A percentile compares a stretch with the other conserved stretches of the same genome.
Conservation (phyloP, 1,140 invertebrate genomes). For the Marisa cornuarietis region DNA sequence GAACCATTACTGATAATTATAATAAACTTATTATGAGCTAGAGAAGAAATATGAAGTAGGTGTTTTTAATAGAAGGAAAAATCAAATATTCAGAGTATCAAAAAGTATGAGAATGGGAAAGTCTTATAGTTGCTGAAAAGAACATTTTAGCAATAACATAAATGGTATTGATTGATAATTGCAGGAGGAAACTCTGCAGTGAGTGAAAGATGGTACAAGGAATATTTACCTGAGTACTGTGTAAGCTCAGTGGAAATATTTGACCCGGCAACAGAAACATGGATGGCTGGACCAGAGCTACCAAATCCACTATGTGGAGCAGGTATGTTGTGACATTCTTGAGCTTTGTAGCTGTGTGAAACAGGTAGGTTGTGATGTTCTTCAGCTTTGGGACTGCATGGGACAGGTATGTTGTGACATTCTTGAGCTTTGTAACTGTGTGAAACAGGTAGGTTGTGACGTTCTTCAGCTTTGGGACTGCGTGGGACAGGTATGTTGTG, state of each 20-base stretch:
- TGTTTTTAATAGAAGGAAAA: too few relatives aligned
- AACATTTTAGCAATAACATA: too few relatives aligned
- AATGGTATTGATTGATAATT: neutral
- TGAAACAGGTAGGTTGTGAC: constrained; percentile 51
- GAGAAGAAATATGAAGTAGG: too few relatives aligned
- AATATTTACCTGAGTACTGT: constrained; percentile 62
- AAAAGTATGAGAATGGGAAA: too few relatives aligned
- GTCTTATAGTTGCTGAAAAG: too few relatives aligned
- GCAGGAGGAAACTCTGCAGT: constrained; percentile 60
- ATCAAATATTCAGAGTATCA: too few relatives aligned
- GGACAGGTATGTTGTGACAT: constrained; percentile 45
- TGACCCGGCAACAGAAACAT: constrained; percentile 53
- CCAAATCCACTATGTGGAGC: constrained; percentile 64
- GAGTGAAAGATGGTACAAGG: constrained; percentile 62
- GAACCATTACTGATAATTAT: too few relatives aligned
- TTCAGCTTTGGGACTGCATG: constrained; percentile 25
- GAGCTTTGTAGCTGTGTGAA: constrained; percentile 36
- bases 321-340: constrained; percentile 32
- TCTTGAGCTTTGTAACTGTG: constrained; percentile 37
- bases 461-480: constrained; percentile 20
- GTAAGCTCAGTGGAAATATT: constrained; percentile 61
- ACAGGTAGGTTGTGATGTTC: constrained; percentile 41
- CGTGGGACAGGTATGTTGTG: constrained; percentile 57
- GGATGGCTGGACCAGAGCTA: constrained; percentile 59
- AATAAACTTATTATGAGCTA: too few relatives aligned